Evolutionary conservation across 2,797 vertebrate species (phyloP).

Genomic region (Trichosurus vulpecula): DNA sequence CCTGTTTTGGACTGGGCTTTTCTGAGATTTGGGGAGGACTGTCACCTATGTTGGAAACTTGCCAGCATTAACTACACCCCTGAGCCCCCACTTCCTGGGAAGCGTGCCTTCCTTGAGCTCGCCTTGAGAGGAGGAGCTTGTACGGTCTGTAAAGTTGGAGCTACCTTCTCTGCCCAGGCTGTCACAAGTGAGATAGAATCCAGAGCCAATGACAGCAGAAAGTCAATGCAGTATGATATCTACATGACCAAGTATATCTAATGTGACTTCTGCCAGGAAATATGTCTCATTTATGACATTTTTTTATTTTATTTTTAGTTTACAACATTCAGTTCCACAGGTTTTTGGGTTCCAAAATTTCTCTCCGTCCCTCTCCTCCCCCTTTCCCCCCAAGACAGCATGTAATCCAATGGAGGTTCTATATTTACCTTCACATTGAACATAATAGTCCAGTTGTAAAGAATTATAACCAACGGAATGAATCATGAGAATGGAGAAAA

Average conservation of each 20-base stretch:
- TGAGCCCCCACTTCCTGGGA: slow-evolving; percentile 94
- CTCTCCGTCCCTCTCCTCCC: too few species aligned
- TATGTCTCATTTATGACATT: slow-evolving; percentile 94
- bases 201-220: slow-evolving; percentile 91
- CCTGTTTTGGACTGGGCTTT: slow-evolving; percentile 91
- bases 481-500: too few species aligned
- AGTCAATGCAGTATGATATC: slow-evolving; percentile 95
- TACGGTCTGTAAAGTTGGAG: slow-evolving; percentile 97
- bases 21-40: slow-evolving; percentile 94
- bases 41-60: slow-evolving; percentile 93
- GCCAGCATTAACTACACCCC: slow-evolving; percentile 98
- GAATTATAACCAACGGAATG: too few species aligned
- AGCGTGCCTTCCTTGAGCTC: slow-evolving; percentile 93
- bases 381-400: too few species aligned
- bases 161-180: slow-evolving; percentile 95
- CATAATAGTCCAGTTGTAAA: too few species aligned
- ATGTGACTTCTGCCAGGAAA: slow-evolving; percentile 97
- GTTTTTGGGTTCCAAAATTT: too few species aligned
- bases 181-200: slow-evolving; percentile 95
- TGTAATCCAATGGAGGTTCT: too few species aligned
- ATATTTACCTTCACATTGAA: too few species aligned
- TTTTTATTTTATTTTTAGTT: too few species aligned
- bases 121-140: slow-evolving; percentile 94
- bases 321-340: too few species aligned
- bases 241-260: slow-evolving; percentile 99